Conservation (phyloP, 2,113 vertebrate species). For the Pao palembangensis region DNA sequence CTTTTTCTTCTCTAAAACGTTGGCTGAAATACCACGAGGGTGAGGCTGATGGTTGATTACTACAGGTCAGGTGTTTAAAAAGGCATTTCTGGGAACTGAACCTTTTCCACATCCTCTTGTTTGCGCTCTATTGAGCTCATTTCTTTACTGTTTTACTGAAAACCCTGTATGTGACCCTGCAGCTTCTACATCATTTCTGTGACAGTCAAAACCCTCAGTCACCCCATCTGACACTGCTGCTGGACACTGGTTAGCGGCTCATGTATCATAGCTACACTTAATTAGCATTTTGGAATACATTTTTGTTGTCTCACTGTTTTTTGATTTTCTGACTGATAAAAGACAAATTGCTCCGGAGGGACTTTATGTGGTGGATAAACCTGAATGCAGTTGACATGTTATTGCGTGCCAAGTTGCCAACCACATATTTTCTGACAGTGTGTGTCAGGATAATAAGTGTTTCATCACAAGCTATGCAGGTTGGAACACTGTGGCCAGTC, state of each 20-base stretch:
- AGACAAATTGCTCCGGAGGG: slow-evolving; percentile 13
- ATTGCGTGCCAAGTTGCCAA: neutral
- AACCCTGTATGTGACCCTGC: neutral
- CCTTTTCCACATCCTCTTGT: neutral
- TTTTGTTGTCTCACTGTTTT: slow-evolving; percentile 66
- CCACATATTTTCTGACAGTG: slow-evolving; percentile 11
- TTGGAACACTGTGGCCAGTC: slow-evolving; percentile 7
- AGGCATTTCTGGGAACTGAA: slow-evolving; percentile 3
- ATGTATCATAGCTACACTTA: slow-evolving; percentile 55
- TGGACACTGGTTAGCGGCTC: slow-evolving; percentile 48
- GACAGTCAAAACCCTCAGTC: slow-evolving; percentile 41
- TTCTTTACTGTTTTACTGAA: too few species aligned
- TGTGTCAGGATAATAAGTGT: slow-evolving; percentile 16
- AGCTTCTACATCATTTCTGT: slow-evolving; percentile 24
- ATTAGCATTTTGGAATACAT: slow-evolving; percentile 71
- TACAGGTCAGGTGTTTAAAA: slow-evolving; percentile 8
- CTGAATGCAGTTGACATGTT: slow-evolving; percentile 19
- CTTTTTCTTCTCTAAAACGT: too few species aligned
- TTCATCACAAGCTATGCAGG: slow-evolving; percentile 17
- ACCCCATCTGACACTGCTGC: slow-evolving; percentile 35
- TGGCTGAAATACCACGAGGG: too few species aligned
- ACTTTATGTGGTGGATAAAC: slow-evolving; percentile 9
- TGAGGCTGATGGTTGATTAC: neutral
- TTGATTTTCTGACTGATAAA: slow-evolving; percentile 28
- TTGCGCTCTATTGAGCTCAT: too few species aligned